Evolutionary conservation across 2,113 vertebrate species (phyloP).

Genomic region (Circaetus gallicus): DNA sequence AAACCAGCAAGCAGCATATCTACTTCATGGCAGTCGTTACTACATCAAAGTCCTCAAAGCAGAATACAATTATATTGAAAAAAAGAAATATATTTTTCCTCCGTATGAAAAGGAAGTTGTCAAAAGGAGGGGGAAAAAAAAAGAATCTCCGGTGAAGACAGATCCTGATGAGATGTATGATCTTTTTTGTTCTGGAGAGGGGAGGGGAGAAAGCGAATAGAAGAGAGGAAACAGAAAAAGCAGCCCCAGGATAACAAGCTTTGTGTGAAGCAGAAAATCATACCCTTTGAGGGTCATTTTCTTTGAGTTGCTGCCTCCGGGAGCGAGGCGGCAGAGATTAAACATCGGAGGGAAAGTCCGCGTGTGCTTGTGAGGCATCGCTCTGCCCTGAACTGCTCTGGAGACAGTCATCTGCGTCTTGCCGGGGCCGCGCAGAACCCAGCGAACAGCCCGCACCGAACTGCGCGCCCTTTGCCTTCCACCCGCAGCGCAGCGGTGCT

Average conservation of each 20-base stretch:
- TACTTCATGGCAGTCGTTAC: slow-evolving; percentile 23
- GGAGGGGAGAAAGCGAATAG: not conserved
- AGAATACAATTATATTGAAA: slow-evolving; percentile 36
- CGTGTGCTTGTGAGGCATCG: not conserved
- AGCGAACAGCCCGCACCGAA: not conserved
- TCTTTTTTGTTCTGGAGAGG: slow-evolving; percentile 24
- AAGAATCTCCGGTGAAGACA: not conserved
- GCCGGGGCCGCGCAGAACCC: not conserved
- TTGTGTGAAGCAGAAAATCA: slow-evolving; percentile 47
- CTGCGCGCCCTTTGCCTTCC: not conserved
- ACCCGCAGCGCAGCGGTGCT: rapidly evolving
- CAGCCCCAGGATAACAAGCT: slow-evolving; percentile 45
- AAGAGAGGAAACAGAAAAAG: slow-evolving; percentile 27
- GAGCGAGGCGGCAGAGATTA: slow-evolving; percentile 24
- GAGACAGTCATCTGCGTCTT: not conserved
- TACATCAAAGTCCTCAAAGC: slow-evolving; percentile 39
- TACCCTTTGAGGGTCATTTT: slow-evolving; percentile 42
- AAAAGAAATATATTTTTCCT: slow-evolving; percentile 20
- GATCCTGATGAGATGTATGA: slow-evolving; percentile 36
- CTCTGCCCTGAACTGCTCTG: not conserved
- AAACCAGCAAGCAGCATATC: slow-evolving; percentile 11
- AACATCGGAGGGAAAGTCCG: not conserved
- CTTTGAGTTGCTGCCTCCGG: slow-evolving; percentile 40
- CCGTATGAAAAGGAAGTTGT: slow-evolving; percentile 47
- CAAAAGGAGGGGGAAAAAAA: not conserved